A percentile compares a stretch with the other conserved stretches of the same genome.
phyloP scores from a whole-genome alignment of 2,888 invertebrate genomes.

The Standfussiana lucernea region DNA sequence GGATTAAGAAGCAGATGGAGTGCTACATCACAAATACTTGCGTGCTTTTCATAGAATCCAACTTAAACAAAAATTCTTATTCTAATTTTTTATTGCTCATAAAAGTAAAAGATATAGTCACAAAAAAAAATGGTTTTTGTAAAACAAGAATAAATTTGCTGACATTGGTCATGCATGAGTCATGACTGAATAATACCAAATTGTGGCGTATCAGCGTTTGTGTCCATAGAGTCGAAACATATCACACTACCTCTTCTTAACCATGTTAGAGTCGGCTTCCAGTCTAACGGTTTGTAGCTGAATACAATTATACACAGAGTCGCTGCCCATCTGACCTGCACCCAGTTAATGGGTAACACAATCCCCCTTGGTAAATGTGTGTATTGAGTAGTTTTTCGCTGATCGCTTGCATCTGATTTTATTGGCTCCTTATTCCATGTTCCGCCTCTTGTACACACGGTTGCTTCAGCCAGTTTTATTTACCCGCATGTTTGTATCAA shows the following conservation, averaged over 20 bases:
- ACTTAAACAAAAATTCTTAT: too few relatives aligned
- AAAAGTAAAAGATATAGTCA: too few relatives aligned
- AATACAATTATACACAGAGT: neutral
- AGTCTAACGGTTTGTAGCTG: neutral
- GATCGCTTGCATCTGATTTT: neutral
- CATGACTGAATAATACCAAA: neutral
- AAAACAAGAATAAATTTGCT: neutral
- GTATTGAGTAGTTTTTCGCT: too few relatives aligned
- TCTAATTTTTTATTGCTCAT: too few relatives aligned
- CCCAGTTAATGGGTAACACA: neutral
- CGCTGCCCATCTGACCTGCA: neutral
- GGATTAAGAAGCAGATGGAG: conserved; percentile 35
- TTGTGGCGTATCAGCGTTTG: neutral
- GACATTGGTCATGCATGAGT: neutral
- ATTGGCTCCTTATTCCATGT: conserved; percentile 13
- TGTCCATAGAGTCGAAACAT: neutral
- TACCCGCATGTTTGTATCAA: conserved; percentile 54
- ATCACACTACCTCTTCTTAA: neutral
- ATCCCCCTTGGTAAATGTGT: too few relatives aligned
- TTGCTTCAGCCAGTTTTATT: conserved; percentile 39
- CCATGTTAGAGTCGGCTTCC: neutral
- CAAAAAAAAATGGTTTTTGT: neutral
- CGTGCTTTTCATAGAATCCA: neutral
- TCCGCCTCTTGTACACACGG: conserved; percentile 18
- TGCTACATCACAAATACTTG: neutral